Percentiles rank a stretch among this genome's conserved stretches.
Evolutionary conservation across 2,797 vertebrate genomes (phyloP).

Genomic region (Phalanger gymnotis): DNA sequence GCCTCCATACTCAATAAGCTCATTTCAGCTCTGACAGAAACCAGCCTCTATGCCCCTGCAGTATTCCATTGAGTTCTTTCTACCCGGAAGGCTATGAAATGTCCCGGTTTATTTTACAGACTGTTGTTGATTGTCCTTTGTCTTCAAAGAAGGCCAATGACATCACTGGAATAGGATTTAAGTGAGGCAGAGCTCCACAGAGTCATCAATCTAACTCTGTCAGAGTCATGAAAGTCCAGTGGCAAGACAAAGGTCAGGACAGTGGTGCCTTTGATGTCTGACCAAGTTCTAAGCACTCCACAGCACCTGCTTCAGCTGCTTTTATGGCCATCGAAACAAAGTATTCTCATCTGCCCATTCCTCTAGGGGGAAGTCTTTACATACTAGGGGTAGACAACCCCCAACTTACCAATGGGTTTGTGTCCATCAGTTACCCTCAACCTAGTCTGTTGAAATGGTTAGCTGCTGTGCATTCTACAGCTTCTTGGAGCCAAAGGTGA

Average conservation of each 20-base stretch:
- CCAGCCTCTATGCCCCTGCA: conserved; percentile 23
- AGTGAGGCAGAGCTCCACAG: no score
- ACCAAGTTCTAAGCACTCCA: background rate
- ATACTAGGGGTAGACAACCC: background rate
- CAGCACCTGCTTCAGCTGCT: background rate
- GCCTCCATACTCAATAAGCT: conserved; percentile 14
- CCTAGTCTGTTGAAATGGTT: background rate
- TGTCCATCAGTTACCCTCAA: background rate
- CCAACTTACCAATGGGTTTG: background rate
- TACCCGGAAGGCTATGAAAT: background rate
- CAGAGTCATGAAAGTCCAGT: no score
- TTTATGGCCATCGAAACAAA: background rate
- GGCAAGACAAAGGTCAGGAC: no score
- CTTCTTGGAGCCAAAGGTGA: background rate
- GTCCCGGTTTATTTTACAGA: conserved; percentile 7
- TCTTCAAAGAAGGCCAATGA: no score
- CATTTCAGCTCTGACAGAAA: conserved; percentile 38
- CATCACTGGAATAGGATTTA: no score
- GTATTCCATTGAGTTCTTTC: conserved; percentile 43
- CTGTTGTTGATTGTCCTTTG: no score
- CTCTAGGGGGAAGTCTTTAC: background rate
- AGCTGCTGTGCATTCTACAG: background rate
- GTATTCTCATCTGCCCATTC: background rate
- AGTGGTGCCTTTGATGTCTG: background rate
- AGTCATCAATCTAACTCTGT: no score